These are phyloP conservation scores for Arvicola amphibius DNA, from an alignment of 2,797 vertebrate species.

Conservation along the genomic window DNA sequence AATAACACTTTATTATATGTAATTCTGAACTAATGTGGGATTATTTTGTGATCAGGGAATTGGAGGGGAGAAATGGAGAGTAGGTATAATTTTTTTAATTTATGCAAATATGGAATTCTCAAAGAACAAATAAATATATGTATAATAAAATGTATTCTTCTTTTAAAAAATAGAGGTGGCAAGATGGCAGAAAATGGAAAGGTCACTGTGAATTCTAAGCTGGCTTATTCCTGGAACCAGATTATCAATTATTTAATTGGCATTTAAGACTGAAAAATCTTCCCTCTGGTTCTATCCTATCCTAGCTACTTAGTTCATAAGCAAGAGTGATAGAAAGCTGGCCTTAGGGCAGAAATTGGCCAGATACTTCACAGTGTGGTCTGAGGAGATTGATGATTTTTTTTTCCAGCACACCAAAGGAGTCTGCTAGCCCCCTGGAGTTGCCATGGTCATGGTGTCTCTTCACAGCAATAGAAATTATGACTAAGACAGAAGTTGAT, in stretches of 20 bases:
- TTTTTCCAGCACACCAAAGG: fast-evolving
- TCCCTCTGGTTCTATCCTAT: background rate
- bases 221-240: background rate
- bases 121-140: background rate
- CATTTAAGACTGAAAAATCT: background rate
- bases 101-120: background rate
- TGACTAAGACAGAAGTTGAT: no score
- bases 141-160: background rate
- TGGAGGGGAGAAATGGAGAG: background rate
- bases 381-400: background rate
- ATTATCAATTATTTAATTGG: background rate
- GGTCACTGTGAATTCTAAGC: background rate
- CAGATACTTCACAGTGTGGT: fast-evolving
- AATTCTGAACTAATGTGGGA: no score
- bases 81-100: background rate
- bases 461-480: no score
- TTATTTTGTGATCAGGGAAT: background rate
- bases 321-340: background rate
- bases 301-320: background rate
- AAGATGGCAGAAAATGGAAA: background rate
- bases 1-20: no score
- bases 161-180: background rate
- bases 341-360: no score
- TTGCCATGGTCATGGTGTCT: no score
- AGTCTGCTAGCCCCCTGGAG: background rate